Percentiles rank a stretch among this genome's conserved stretches.
Conservation (phyloP, 1,140 invertebrate genomes). For the Drosophila ogumai region DNA sequence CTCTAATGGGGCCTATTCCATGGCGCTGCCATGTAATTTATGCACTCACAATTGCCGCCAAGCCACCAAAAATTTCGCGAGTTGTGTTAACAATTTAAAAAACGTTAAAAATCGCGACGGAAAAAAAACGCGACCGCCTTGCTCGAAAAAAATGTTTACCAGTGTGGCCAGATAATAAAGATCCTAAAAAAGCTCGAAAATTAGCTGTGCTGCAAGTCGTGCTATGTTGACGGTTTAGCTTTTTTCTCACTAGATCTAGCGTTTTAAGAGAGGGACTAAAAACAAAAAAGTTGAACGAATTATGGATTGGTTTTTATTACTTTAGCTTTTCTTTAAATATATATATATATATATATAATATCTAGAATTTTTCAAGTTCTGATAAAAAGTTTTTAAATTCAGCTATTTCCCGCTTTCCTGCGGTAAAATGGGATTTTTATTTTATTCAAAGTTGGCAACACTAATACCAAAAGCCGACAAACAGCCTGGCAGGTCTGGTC, state of each 20-base stretch:
- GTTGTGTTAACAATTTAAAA: conserved; percentile 25
- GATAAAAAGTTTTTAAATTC: background rate
- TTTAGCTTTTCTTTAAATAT: too few species aligned
- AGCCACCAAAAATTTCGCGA: conserved; percentile 1
- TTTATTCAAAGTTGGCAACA: background rate
- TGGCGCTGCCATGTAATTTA: background rate
- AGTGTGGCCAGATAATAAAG: conserved; percentile 5
- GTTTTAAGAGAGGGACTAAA: too few species aligned
- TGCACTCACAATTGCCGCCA: background rate
- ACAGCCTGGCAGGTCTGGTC: background rate
- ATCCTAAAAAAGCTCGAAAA: background rate
- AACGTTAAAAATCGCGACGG: conserved; percentile 12
- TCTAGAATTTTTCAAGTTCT: too few species aligned
- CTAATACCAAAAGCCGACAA: too few species aligned
- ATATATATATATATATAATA: too few species aligned
- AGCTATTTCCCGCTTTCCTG: background rate
- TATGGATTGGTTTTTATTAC: too few species aligned
- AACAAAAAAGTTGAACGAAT: too few species aligned
- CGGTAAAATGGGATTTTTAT: background rate
- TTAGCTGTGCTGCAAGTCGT: conserved; percentile 2
- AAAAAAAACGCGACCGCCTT: conserved; percentile 17
- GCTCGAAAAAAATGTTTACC: conserved; percentile 12
- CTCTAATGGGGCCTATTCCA: background rate
- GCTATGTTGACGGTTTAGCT: background rate
- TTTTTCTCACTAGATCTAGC: background rate